Percentiles rank a stretch among this genome's conserved stretches.
Conservation (phyloP, 1,140 invertebrate species). For the Papilio aristodemus region DNA sequence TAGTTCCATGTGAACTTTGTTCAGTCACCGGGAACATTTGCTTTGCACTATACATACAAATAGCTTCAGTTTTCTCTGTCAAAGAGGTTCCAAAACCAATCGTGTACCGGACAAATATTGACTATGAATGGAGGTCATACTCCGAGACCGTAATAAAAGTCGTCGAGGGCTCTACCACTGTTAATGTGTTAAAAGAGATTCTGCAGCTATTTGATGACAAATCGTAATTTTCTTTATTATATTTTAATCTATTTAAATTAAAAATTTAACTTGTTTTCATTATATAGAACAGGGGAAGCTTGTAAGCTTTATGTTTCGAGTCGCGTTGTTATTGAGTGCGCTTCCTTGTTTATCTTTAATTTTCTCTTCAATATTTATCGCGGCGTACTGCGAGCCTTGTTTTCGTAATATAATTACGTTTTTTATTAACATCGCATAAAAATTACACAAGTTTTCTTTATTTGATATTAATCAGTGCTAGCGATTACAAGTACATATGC, state of each 20-base stretch:
- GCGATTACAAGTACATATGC: too few relatives aligned
- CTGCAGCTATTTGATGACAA: background rate
- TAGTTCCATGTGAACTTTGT: too few relatives aligned
- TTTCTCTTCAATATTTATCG: constrained; percentile 6
- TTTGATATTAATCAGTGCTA: background rate
- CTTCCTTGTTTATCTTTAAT: constrained; percentile 17
- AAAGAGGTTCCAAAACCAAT: too few relatives aligned
- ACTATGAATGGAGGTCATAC: too few relatives aligned
- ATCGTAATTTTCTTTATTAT: background rate
- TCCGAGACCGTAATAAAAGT: too few relatives aligned
- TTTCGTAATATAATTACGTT: constrained; percentile 15
- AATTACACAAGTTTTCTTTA: background rate
- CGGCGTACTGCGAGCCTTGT: background rate
- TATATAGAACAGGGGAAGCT: background rate
- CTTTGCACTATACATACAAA: too few relatives aligned
- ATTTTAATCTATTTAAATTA: background rate
- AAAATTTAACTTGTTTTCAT: background rate
- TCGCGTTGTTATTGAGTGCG: background rate
- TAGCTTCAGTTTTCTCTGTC: too few relatives aligned
- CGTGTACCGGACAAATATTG: too few relatives aligned
- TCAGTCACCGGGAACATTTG: too few relatives aligned
- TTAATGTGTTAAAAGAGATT: too few relatives aligned
- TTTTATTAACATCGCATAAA: constrained; percentile 11
- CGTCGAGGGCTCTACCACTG: too few relatives aligned
- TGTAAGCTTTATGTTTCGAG: constrained; percentile 15